Evolutionary conservation across 2,888 invertebrate species (phyloP).

Genomic region (Entomobrya proxima): DNA sequence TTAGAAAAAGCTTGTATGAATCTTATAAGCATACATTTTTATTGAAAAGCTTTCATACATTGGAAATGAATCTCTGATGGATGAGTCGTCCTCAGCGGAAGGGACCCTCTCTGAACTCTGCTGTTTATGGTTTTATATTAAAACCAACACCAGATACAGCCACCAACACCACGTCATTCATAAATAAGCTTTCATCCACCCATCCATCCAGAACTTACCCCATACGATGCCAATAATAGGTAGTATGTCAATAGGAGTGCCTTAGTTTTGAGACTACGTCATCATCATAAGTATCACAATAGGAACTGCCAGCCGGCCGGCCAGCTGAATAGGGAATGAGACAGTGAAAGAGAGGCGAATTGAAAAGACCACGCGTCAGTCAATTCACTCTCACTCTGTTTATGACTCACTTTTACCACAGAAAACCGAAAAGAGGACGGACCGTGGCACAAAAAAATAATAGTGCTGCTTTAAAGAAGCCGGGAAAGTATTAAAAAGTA

Average conservation of each 20-base stretch:
- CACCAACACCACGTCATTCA: constrained; percentile 62
- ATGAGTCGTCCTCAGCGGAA: constrained; percentile 33
- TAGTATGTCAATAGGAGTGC: constrained; percentile 55
- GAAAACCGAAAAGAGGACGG: constrained; percentile 68
- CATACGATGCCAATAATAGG: constrained; percentile 61
- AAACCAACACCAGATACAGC: constrained; percentile 51
- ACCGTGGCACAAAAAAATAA: constrained; percentile 45
- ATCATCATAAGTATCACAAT: not conserved
- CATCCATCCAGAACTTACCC: constrained; percentile 50
- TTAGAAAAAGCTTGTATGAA: not conserved
- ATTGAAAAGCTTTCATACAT: constrained; percentile 53
- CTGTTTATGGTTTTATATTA: constrained; percentile 50
- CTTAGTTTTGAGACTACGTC: not conserved
- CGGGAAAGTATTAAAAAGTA: constrained; percentile 66
- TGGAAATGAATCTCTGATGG: constrained; percentile 53
- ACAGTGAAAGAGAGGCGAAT: constrained; percentile 20
- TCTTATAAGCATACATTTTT: constrained; percentile 21
- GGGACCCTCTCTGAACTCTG: constrained; percentile 33
- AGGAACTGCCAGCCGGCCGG: constrained; percentile 43
- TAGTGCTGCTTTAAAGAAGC: constrained; percentile 16
- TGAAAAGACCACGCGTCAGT: constrained; percentile 60
- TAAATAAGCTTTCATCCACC: constrained; percentile 46
- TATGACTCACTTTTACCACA: constrained; percentile 68
- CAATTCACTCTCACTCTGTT: constrained; percentile 57
- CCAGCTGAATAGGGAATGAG: constrained; percentile 58